A percentile compares a stretch with the other conserved stretches of the same genome.
Evolutionary conservation across 2,113 vertebrate genomes (phyloP).

Genomic region (Thamnaconus septentrionalis): DNA sequence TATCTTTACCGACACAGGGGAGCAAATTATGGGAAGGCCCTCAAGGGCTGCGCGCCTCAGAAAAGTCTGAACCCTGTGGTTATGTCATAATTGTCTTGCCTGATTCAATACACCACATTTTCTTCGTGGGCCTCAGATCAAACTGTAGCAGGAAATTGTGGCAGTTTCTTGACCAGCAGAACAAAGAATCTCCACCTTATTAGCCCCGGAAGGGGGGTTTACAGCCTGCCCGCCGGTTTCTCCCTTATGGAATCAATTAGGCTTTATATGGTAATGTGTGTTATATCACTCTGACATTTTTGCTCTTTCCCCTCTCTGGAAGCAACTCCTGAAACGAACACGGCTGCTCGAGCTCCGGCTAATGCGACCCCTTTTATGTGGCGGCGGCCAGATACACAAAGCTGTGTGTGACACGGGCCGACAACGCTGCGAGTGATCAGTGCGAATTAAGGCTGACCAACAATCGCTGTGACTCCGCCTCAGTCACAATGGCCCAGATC

Average conservation of each 20-base stretch:
- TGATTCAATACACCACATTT: constrained; percentile 22
- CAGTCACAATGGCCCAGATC: constrained; percentile 56
- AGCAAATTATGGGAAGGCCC: constrained; percentile 54
- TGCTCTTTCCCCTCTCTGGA: constrained; percentile 6
- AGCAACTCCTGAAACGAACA: not conserved
- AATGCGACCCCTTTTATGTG: too few relatives aligned
- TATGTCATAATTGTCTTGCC: constrained; percentile 54
- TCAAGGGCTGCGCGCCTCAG: constrained; percentile 40
- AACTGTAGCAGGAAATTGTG: constrained; percentile 31
- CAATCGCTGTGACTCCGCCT: constrained; percentile 9
- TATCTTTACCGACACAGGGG: constrained; percentile 46
- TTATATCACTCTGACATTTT: constrained; percentile 18
- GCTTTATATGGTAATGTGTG: constrained; percentile 7
- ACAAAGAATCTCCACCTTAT: constrained; percentile 38
- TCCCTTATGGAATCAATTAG: constrained; percentile 1
- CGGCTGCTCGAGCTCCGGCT: too few relatives aligned
- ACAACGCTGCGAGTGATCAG: constrained; percentile 5
- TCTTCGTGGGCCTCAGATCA: constrained; percentile 7
- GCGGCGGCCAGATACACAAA: too few relatives aligned
- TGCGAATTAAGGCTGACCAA: constrained; percentile 35
- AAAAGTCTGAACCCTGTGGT: constrained; percentile 55
- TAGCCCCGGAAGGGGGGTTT: constrained; percentile 16
- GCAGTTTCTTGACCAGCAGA: constrained; percentile 27
- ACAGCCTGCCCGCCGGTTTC: constrained; percentile 30
- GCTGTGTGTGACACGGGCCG: not conserved